These are phyloP conservation scores for Microvelia longipes DNA, from an alignment of 1,140 invertebrate genomes.

Conservation along the genomic window DNA sequence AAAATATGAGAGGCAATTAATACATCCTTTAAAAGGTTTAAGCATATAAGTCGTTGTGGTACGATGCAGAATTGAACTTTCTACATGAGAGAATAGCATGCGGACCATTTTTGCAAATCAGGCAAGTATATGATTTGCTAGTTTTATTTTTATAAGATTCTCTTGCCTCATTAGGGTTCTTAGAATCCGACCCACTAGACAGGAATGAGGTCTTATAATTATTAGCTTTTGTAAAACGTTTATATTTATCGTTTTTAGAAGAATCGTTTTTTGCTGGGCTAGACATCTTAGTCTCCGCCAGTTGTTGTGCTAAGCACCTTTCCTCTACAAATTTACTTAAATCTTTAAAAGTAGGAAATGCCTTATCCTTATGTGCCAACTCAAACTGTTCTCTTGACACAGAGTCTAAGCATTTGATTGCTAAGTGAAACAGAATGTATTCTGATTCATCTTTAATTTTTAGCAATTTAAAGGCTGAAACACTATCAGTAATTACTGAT, in stretches of 20 bases:
- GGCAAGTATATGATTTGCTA: not conserved
- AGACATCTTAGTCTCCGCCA: not conserved
- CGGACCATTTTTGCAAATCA: not conserved
- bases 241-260: not conserved
- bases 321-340: not conserved
- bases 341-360: not conserved
- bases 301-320: not conserved
- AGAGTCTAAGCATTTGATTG: not conserved
- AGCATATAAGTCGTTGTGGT: not conserved
- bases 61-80: not conserved
- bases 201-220: not conserved
- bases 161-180: not conserved
- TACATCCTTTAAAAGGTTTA: not conserved
- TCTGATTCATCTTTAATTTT: slow-evolving; percentile 1
- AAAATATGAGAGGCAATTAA: not conserved
- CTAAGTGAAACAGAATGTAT: slow-evolving; percentile 4
- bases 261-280: not conserved
- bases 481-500: not conserved
- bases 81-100: not conserved
- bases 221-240: not conserved
- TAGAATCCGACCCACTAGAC: not conserved
- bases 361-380: not conserved
- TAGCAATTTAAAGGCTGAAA: slow-evolving; percentile 2
- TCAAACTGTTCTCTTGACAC: slow-evolving; percentile 2
- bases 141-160: not conserved